Percentiles rank a stretch among this genome's conserved stretches.
Evolutionary conservation across 2,113 vertebrate species (phyloP).

Genomic region (Corvus moneduloides): DNA sequence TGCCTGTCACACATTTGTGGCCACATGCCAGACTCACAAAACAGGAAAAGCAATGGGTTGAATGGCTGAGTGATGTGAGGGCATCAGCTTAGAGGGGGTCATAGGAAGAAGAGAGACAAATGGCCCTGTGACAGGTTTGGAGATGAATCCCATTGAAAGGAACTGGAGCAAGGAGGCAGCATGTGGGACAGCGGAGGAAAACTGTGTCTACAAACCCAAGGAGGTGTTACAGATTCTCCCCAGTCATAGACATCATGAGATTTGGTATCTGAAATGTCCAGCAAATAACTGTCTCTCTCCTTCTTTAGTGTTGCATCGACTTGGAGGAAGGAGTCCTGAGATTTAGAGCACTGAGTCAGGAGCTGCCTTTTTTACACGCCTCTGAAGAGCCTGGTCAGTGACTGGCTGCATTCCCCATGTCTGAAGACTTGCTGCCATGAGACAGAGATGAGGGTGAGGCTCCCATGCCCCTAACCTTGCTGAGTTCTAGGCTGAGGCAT

Average conservation of each 20-base stretch:
- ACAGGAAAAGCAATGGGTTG: neutral
- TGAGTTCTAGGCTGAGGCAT: slow-evolving; percentile 1
- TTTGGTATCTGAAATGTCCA: neutral
- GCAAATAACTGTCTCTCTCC: neutral
- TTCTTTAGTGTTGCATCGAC: slow-evolving; percentile 85
- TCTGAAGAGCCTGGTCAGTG: slow-evolving; percentile 63
- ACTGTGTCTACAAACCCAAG: neutral
- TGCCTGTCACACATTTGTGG: neutral
- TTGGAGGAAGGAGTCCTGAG: slow-evolving; percentile 80
- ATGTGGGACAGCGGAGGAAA: neutral
- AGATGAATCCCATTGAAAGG: neutral
- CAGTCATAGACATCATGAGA: neutral
- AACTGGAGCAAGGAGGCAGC: neutral
- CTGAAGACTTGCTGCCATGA: neutral
- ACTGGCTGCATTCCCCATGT: neutral
- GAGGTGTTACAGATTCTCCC: neutral
- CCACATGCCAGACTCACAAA: neutral
- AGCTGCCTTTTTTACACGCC: slow-evolving; percentile 84
- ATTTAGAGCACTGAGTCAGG: slow-evolving; percentile 76
- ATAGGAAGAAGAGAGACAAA: neutral
- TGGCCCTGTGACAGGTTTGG: neutral
- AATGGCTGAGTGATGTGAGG: neutral
- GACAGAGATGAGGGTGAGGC: neutral
- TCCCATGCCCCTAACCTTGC: neutral
- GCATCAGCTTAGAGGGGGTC: neutral